A percentile compares a stretch with the other conserved stretches of the same genome.
Evolutionary conservation across 2,113 vertebrate species (phyloP).

Genomic region (Tapirus terrestris): DNA sequence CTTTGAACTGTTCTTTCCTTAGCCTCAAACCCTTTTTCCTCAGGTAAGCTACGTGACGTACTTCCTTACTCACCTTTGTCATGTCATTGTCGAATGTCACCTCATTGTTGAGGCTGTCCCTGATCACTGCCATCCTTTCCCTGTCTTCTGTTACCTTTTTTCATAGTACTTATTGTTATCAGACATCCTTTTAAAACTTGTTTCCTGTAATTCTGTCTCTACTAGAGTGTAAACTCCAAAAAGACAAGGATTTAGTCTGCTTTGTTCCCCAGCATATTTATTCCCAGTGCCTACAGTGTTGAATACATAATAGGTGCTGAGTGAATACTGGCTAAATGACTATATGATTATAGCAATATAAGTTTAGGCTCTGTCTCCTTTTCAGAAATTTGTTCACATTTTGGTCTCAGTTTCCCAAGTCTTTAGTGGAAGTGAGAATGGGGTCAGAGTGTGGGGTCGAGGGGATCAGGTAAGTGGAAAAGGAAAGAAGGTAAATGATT

Average conservation of each 20-base stretch:
- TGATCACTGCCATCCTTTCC: not conserved
- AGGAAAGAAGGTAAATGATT: not conserved
- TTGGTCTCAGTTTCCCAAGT: not conserved
- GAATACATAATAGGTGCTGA: not conserved
- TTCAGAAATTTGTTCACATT: not conserved
- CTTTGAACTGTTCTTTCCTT: not conserved
- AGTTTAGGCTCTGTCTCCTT: not conserved
- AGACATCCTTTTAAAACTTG: not conserved
- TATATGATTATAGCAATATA: not conserved
- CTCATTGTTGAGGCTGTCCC: not conserved
- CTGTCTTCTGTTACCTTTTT: not conserved
- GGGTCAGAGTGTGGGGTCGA: not conserved
- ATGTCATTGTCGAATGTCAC: not conserved
- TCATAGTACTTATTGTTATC: too few species aligned
- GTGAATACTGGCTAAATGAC: not conserved
- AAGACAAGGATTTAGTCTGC: not conserved
- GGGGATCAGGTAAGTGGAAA: not conserved
- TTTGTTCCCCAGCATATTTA: not conserved
- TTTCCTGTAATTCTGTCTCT: not conserved
- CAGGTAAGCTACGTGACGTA: not conserved
- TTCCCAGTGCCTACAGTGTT: not conserved
- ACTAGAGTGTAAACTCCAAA: not conserved
- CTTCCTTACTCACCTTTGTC: not conserved
- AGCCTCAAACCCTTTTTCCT: not conserved
- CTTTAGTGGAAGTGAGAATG: not conserved